Base-by-base conservation (phyloP, 35 echinoderm and acorn worm species). In the Eucidaris tribuloides region DNA sequence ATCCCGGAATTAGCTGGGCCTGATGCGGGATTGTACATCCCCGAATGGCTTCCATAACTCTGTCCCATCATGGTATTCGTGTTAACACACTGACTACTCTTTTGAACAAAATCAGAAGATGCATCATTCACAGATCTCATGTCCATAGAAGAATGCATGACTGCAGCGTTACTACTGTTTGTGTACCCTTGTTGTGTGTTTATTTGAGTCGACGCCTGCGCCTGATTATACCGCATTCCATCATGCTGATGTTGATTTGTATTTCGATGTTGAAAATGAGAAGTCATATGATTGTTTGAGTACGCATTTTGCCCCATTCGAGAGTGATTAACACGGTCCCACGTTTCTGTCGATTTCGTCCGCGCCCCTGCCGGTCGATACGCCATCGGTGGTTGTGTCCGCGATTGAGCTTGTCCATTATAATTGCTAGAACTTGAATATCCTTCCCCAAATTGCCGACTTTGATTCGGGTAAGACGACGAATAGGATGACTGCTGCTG, bases 1-100 rank as follows among this genome's bases (percentile, higher is more conserved):
- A 54, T 40, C 49, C 24, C 41, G 74, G 83, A 37, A 36, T 62
- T 11, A 70, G 20, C 33, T 45, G 35, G 33, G 46, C 78, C 59
- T 46, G 58, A 54, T 11, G 78, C 46, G 65, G 77, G 46, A 44
- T 42, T 42, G 32, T 39, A 64, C 56, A 62, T 55, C 68, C 31
- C 45, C 45, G 79, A 29, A 25, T 46, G 80, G 30, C 64, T 77
- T 48, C 34, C 41, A 88, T 80, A 79, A 58, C 40, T 46, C 77
- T 80, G 29, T 59, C 76, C 41, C 40, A 66, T 81, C 61, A 80
- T 65, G 31, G 56, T 43, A 27, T 63, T 60, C 38, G 68, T n/a
- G 30, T 74, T 74, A 33, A 74, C 68, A 74, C 68, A 74, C 68
- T 74, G 68, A 74, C 44, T 74, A n/a, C 68, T 36, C 20, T 40